A percentile compares a stretch with the other conserved stretches of the same genome.
Evolutionary conservation across 2,888 invertebrate genomes (phyloP).

Genomic region (Caenorhabditis sinica): DNA sequence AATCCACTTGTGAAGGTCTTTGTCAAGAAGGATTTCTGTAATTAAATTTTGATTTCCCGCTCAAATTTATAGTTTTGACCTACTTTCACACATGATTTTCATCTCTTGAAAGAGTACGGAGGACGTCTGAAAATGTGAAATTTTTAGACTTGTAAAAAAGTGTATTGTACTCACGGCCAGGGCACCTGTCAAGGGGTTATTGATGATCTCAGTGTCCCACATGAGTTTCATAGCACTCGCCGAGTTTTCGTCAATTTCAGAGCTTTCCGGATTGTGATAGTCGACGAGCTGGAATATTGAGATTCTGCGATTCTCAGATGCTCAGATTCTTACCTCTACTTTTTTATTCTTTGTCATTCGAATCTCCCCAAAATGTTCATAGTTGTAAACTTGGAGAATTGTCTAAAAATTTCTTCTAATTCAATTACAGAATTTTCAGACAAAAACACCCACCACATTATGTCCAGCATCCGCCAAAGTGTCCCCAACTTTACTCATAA

Average conservation of each 20-base stretch:
- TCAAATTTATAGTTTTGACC: neutral
- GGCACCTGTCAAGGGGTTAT: constrained; percentile 47
- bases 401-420: constrained; percentile 19
- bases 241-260: constrained; percentile 28
- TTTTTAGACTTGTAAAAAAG: neutral
- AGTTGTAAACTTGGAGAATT: constrained; percentile 46
- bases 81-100: constrained; percentile 50
- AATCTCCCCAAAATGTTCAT: constrained; percentile 49
- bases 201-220: constrained; percentile 50
- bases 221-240: constrained; percentile 52
- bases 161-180: constrained; percentile 14
- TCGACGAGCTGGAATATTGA: constrained; percentile 43
- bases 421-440: neutral
- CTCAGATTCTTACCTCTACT: constrained; percentile 22
- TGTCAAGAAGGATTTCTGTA: constrained; percentile 45
- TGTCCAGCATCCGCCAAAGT: constrained; percentile 45
- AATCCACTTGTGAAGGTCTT: constrained; percentile 51
- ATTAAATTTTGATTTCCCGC: too few relatives aligned
- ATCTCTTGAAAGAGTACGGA: constrained; percentile 39
- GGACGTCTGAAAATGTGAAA: constrained; percentile 29
- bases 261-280: constrained; percentile 37
- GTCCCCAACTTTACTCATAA: constrained; percentile 55
- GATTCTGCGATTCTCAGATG: neutral
- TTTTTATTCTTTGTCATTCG: constrained; percentile 55
- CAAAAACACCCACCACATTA: constrained; percentile 41